A percentile compares a stretch with the other conserved stretches of the same genome.
These are phyloP conservation scores for Coccyzus lansbergi DNA, from an alignment of 2,797 vertebrate genomes.

Conservation along the genomic window DNA sequence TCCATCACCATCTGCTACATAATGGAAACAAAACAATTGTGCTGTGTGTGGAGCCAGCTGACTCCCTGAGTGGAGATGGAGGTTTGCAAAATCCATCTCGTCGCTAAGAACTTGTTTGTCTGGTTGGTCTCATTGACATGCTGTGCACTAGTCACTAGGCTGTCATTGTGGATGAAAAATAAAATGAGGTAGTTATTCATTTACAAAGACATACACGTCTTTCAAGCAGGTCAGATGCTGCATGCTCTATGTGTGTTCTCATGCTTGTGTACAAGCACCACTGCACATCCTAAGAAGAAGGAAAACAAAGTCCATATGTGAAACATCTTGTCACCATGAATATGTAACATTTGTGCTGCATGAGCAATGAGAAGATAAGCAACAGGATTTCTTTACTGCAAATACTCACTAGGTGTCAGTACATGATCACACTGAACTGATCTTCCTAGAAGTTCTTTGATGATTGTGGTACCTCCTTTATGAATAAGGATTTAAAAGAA, in stretches of 20 bases:
- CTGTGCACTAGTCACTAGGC: neutral
- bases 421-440: neutral
- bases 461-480: neutral
- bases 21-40: constrained; percentile 35
- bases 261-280: neutral
- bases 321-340: neutral
- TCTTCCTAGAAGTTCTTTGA: neutral
- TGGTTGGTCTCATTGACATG: neutral
- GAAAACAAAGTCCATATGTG: neutral
- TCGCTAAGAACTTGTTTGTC: neutral
- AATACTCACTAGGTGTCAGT: constrained; percentile 73
- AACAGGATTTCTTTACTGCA: neutral
- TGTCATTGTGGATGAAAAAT: neutral
- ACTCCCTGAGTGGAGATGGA: neutral
- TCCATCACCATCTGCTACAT: constrained; percentile 51
- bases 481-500: neutral
- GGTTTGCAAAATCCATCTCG: neutral
- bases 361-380: neutral
- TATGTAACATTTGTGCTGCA: neutral
- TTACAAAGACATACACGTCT: rapidly evolving
- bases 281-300: neutral
- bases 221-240: neutral
- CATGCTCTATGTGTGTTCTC: neutral
- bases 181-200: neutral
- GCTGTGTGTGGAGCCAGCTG: constrained; percentile 20